Evolutionary conservation across 64 coral and sea anemone genomes (phyloP).

Genomic region (Cladopsammia gracilis): DNA sequence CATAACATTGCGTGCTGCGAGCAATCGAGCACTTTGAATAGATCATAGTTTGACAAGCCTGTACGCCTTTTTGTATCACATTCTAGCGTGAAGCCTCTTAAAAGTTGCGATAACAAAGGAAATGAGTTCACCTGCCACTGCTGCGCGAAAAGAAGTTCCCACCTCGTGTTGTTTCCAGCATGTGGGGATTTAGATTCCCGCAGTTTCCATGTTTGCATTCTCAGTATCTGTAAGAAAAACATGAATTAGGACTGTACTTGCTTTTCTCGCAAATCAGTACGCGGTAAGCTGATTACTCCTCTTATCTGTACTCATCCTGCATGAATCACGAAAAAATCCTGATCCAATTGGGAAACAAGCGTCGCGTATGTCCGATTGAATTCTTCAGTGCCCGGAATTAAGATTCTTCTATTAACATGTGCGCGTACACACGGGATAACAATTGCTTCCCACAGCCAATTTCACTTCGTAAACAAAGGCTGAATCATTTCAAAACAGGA

Average conservation of each 20-base stretch:
- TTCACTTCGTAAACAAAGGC: not conserved
- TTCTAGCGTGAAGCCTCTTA: not conserved
- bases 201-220: not conserved
- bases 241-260: not conserved
- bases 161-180: not conserved
- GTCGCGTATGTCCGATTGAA: not conserved
- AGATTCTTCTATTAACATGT: not conserved
- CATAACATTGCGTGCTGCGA: not conserved
- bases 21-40: not conserved
- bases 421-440: not conserved
- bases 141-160: not conserved
- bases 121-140: not conserved
- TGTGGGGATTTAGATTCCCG: not conserved
- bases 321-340: conserved; percentile 20
- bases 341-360: conserved; percentile 50
- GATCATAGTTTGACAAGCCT: not conserved
- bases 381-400: not conserved
- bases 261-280: not conserved
- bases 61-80: not conserved
- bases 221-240: not conserved
- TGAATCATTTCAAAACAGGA: not conserved
- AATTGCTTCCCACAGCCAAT: not conserved
- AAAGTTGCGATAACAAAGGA: not conserved
- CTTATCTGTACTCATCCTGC: conserved; percentile 10
- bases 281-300: conserved; percentile 5